Evolutionary conservation across 2,113 vertebrate genomes (phyloP).

Genomic region (Gasterosteus nipponicus): DNA sequence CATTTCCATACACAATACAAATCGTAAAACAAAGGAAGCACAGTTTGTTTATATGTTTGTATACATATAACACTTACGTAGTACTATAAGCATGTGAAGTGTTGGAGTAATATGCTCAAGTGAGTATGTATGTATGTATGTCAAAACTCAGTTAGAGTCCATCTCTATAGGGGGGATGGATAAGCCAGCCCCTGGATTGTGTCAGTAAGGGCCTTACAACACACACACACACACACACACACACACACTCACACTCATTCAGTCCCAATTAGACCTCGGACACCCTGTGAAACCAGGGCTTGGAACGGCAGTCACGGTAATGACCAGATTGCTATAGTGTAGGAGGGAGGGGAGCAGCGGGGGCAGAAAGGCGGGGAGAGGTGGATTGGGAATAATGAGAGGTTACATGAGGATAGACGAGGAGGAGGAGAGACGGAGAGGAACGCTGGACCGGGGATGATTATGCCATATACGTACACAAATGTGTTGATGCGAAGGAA

Average conservation of each 20-base stretch:
- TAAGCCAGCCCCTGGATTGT: constrained; percentile 5
- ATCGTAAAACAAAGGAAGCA: background rate
- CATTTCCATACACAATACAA: background rate
- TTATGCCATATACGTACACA: constrained; percentile 20
- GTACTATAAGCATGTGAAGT: background rate
- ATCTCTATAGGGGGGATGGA: background rate
- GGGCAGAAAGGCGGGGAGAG: constrained; percentile 23
- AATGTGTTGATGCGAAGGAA: background rate
- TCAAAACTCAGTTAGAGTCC: constrained; percentile 15
- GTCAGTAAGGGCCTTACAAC: constrained; percentile 26
- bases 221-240: background rate
- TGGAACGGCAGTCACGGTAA: constrained; percentile 46
- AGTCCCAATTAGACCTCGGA: constrained; percentile 61
- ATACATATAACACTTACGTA: background rate
- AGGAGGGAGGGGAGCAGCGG: constrained; percentile 28
- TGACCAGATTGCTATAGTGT: constrained; percentile 46
- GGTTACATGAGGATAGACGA: constrained; percentile 45
- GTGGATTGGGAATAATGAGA: constrained; percentile 58
- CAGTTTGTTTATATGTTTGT: background rate
- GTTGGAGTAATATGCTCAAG: background rate
- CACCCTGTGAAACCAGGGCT: constrained; percentile 49
- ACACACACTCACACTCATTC: constrained; percentile 44
- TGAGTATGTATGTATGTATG: constrained; percentile 2
- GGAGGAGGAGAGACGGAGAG: constrained; percentile 9
- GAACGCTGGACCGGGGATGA: constrained; percentile 3